A percentile compares a stretch with the other conserved stretches of the same genome.
These are phyloP conservation scores for Sebastes flavidus DNA, from an alignment of 2,797 vertebrate species.

Conservation along the genomic window DNA sequence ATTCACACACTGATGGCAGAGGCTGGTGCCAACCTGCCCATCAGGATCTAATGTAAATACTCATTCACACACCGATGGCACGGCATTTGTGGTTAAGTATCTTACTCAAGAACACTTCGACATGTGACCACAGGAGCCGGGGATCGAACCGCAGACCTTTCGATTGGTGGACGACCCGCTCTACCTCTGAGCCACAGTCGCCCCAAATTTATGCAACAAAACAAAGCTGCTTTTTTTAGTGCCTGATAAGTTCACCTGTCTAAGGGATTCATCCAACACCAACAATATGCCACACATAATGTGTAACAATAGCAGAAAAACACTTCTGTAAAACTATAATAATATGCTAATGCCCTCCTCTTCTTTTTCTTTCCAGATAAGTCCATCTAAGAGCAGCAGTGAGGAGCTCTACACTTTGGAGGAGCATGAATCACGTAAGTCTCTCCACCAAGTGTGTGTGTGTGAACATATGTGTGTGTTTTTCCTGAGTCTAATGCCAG, in stretches of 20 bases:
- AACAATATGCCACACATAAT: neutral
- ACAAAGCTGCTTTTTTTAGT: neutral
- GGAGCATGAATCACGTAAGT: conserved; percentile 93
- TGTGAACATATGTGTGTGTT: neutral
- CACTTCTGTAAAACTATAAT: neutral
- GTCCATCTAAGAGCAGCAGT: conserved; percentile 73
- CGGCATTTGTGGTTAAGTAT: too few species aligned
- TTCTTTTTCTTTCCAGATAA: conserved; percentile 76
- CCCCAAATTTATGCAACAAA: neutral
- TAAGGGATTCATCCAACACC: neutral
- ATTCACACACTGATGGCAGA: too few species aligned
- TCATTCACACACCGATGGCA: too few species aligned
- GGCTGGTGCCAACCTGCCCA: too few species aligned
- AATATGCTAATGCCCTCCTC: neutral
- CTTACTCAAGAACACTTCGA: too few species aligned
- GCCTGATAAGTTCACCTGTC: neutral
- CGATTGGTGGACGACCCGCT: too few species aligned
- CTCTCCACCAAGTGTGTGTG: conserved; percentile 21
- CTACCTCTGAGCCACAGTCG: fast-evolving
- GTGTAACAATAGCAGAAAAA: neutral
- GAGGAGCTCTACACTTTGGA: conserved; percentile 88
- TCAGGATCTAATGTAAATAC: too few species aligned
- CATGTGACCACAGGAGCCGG: too few species aligned
- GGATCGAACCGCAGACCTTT: fast-evolving
- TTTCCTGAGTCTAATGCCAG: neutral